These are phyloP conservation scores for Onychomys torridus DNA, from an alignment of 2,797 vertebrate species.

Conservation along the genomic window DNA sequence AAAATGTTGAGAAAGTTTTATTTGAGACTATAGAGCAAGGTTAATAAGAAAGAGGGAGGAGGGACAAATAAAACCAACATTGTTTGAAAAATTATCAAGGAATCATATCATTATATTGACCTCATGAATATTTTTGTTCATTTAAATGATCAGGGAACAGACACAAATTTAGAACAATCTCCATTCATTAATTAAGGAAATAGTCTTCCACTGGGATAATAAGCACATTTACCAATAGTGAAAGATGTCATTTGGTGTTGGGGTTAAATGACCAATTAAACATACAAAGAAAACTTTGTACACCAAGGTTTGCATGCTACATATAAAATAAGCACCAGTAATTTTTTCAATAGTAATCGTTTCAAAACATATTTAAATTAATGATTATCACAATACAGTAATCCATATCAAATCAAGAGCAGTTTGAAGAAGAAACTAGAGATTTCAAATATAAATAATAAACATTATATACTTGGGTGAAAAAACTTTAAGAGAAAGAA, in stretches of 20 bases:
- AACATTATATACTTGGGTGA: background rate
- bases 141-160: background rate
- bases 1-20: background rate
- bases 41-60: background rate
- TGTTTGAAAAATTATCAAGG: background rate
- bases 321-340: background rate
- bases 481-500: background rate
- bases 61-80: background rate
- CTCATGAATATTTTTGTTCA: background rate
- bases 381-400: background rate
- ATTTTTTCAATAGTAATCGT: background rate
- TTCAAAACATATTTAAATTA: background rate
- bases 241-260: background rate
- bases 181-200: background rate
- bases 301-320: too few relatives aligned
- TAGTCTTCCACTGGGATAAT: background rate
- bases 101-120: background rate
- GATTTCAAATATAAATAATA: background rate
- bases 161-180: background rate
- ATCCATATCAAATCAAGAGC: background rate
- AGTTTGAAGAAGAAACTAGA: background rate
- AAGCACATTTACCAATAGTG: background rate
- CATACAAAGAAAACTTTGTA: background rate
- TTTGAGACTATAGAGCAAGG: background rate
- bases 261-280: background rate